phyloP scores from a whole-genome alignment of 2,113 vertebrate species.

The Alouatta palliata region DNA sequence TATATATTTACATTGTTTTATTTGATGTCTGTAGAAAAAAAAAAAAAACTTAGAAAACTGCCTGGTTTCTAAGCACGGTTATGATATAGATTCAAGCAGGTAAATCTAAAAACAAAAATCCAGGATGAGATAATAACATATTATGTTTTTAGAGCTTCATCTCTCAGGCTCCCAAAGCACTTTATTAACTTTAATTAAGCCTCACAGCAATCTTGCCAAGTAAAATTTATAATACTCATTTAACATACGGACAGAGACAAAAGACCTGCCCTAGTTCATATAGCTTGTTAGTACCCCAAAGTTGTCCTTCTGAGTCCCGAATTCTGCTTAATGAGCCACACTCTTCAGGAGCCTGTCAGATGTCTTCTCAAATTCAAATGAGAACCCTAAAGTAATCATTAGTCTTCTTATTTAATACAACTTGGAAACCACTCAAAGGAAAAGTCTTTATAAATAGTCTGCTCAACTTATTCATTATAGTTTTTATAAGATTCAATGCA shows the following conservation, averaged over 20 bases:
- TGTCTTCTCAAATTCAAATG: slow-evolving; percentile 37
- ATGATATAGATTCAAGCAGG: neutral
- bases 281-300: neutral
- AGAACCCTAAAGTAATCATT: neutral
- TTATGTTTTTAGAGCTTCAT: slow-evolving; percentile 30
- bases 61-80: neutral
- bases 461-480: slow-evolving; percentile 29
- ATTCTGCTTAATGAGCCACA: neutral
- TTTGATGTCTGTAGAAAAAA: neutral
- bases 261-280: neutral
- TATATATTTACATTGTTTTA: neutral
- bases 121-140: slow-evolving; percentile 38
- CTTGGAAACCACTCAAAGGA: slow-evolving; percentile 54
- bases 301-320: neutral
- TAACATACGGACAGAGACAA: slow-evolving; percentile 33
- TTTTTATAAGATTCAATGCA: slow-evolving; percentile 52
- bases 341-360: neutral
- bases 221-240: slow-evolving; percentile 17
- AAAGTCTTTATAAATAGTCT: slow-evolving; percentile 71
- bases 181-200: slow-evolving; percentile 64
- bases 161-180: neutral
- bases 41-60: neutral
- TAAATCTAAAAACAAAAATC: slow-evolving; percentile 5
- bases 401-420: neutral
- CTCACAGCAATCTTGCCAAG: slow-evolving; percentile 34